A percentile compares a stretch with the other conserved stretches of the same genome.
Evolutionary conservation across 2,797 vertebrate genomes (phyloP).

Genomic region (Tragopan temminckii): DNA sequence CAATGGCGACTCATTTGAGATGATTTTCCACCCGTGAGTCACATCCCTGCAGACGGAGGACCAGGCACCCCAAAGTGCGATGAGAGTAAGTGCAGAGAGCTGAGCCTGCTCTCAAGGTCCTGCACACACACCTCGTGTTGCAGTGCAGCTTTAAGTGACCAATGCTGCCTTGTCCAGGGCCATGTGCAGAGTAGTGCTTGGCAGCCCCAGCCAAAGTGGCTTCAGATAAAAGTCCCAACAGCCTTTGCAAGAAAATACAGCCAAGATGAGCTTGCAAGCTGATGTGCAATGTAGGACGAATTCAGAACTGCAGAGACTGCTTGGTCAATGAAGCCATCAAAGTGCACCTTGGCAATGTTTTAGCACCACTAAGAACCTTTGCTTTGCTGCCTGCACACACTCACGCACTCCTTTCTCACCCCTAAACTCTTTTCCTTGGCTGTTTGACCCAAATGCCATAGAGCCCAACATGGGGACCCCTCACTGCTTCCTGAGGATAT

Average conservation of each 20-base stretch:
- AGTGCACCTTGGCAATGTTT: rapidly evolving
- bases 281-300: rapidly evolving
- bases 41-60: neutral
- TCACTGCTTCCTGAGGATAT: neutral
- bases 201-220: neutral
- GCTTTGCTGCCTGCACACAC: rapidly evolving
- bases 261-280: neutral
- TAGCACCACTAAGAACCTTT: rapidly evolving
- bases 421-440: neutral
- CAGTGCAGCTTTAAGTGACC: rapidly evolving
- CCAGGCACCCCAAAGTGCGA: neutral
- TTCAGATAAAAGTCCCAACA: neutral
- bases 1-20: neutral
- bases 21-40: neutral
- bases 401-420: rapidly evolving
- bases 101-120: neutral
- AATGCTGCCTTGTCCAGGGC: rapidly evolving
- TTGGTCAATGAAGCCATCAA: neutral
- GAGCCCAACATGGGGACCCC: rapidly evolving
- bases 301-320: neutral
- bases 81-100: neutral
- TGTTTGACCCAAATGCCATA: neutral
- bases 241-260: neutral
- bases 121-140: neutral
- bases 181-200: neutral